Evolutionary conservation across 1,140 invertebrate species (phyloP).

Genomic region (Orchesella cincta): DNA sequence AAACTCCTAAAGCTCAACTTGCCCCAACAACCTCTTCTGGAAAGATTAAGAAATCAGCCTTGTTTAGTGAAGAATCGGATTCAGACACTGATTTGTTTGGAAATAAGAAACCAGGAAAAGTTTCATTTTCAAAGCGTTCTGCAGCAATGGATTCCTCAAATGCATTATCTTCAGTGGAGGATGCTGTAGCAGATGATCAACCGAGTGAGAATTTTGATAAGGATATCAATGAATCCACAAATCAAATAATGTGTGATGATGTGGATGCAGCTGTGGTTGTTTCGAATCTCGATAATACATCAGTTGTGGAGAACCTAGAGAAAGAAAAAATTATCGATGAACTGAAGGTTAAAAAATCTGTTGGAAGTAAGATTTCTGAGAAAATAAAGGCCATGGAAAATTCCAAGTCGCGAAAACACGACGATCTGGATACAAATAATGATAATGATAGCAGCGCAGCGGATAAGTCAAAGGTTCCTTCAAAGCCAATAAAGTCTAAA

Average conservation of each 20-base stretch:
- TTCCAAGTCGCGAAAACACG: background rate
- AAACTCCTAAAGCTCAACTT: background rate
- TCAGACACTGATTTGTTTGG: conserved; percentile 27
- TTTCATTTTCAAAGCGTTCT: background rate
- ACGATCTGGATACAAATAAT: background rate
- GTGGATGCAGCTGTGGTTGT: background rate
- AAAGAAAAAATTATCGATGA: background rate
- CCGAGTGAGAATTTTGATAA: background rate
- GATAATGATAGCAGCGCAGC: no score
- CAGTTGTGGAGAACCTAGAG: background rate
- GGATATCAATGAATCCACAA: background rate
- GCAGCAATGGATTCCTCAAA: background rate
- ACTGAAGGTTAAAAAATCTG: background rate
- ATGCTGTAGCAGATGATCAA: background rate
- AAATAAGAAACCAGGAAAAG: conserved; percentile 3
- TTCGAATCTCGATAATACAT: no score
- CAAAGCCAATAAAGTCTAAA: background rate
- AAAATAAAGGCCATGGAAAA: conserved; percentile 1
- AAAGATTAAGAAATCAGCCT: background rate
- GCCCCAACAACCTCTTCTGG: no score
- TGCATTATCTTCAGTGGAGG: no score
- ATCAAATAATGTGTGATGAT: background rate
- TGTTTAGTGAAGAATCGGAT: conserved; percentile 24
- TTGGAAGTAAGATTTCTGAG: conserved; percentile 8
- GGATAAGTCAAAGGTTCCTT: background rate